Evolutionary conservation across 2,797 vertebrate species (phyloP).

Genomic region (Champsocephalus esox): DNA sequence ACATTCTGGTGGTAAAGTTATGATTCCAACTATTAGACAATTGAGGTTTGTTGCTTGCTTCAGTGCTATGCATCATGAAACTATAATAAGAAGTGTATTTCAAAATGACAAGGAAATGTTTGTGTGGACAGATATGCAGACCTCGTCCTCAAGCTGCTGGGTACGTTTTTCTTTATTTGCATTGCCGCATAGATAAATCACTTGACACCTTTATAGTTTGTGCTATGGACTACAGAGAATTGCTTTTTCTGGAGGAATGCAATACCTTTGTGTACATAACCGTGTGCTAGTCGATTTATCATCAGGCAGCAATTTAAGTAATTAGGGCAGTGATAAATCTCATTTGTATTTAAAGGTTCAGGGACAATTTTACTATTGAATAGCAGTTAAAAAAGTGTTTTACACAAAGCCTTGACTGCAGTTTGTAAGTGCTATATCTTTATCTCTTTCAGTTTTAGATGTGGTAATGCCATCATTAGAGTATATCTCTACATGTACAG

Average conservation of each 20-base stretch:
- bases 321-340: slow-evolving; percentile 80
- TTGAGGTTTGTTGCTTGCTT: slow-evolving; percentile 29
- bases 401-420: slow-evolving; percentile 24
- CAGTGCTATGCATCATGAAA: slow-evolving; percentile 43
- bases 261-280: slow-evolving; percentile 74
- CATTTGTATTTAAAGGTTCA: slow-evolving; percentile 56
- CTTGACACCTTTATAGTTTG: slow-evolving; percentile 72
- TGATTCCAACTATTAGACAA: slow-evolving; percentile 44
- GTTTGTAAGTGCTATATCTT: slow-evolving; percentile 28
- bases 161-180: slow-evolving; percentile 73
- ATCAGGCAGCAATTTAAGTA: slow-evolving; percentile 74
- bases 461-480: not conserved
- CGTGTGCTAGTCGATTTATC: slow-evolving; percentile 67
- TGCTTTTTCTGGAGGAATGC: slow-evolving; percentile 73
- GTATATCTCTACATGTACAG: not conserved
- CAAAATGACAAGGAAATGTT: slow-evolving; percentile 57
- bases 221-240: slow-evolving; percentile 75
- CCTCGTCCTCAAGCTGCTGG: slow-evolving; percentile 63
- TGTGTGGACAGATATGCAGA: slow-evolving; percentile 66
- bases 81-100: slow-evolving; percentile 56
- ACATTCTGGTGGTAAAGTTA: slow-evolving; percentile 36
- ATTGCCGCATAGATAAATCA: slow-evolving; percentile 78
- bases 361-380: slow-evolving; percentile 63
- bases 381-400: slow-evolving; percentile 50
- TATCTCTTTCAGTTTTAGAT: slow-evolving; percentile 35